Base-by-base conservation (phyloP, 2,797 vertebrate genomes). In the Rhinella marina region DNA sequence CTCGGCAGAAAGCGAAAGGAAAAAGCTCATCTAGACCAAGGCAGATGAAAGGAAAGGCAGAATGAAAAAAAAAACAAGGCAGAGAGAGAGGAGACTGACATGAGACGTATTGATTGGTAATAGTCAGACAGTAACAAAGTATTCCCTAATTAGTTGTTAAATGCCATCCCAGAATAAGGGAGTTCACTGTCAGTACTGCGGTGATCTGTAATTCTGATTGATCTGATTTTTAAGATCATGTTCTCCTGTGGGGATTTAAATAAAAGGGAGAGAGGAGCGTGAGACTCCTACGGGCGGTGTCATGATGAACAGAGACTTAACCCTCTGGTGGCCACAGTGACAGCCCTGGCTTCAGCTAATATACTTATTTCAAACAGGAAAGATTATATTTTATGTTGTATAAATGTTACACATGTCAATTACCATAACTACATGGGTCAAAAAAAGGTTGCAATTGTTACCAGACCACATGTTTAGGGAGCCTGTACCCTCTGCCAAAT, bases 101-200 rank as follows among this genome's bases (percentile, higher is more conserved):
- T 72, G 85, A 89, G 88, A 86, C 88, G 48, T 89, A 89, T 89
- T 89, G 88, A 89, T 89, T 89, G 85, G 84, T 89, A 89, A 89
- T 89, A 86, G 88, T 77, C 85, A 89, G 85, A 89, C 88, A 64
- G 88, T 89, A 89, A 89, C 88, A 89, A 89, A 83, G 88, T 89
- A 89, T 78, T 91, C 91, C 93, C 93, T 95, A 94, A 95, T 95
- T 93, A 94, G 92, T 79, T 23, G 77, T 91, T 91, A 92, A 92
- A 90, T 92, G 90, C 91, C 90, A 88, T 82, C 76, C 90, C 88
- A 89, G 88, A 91, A 91, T 86, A 86, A 84, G 73, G 87, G 88
- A 87, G 87, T 89, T 84, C 84, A 89, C 88, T 89, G 84, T 89
- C 88, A 89, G 88, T 57, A 82, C 52, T 83, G 84, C 54, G 62